These are phyloP conservation scores for Caenorhabditis latens DNA, from an alignment of 1,140 invertebrate genomes.

Conservation along the genomic window DNA sequence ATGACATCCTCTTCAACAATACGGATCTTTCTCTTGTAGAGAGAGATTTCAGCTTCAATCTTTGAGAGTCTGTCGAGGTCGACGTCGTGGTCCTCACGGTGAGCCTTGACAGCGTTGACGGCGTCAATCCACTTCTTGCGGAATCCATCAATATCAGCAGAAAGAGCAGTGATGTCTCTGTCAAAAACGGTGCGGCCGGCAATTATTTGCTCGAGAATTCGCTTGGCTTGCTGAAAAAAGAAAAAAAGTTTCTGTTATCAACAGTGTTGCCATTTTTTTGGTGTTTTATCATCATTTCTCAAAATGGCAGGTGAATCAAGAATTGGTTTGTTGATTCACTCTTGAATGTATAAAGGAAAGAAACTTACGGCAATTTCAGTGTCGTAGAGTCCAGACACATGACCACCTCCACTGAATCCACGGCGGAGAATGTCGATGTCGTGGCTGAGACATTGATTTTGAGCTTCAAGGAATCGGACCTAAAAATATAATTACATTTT, in stretches of 20 bases:
- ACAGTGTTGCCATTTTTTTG: too few species aligned
- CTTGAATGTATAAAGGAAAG: too few species aligned
- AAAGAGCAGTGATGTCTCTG: constrained; percentile 26
- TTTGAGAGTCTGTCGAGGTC: constrained; percentile 49
- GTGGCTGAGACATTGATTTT: constrained; percentile 33
- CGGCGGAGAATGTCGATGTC: constrained; percentile 36
- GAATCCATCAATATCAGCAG: not conserved
- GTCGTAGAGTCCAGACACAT: constrained; percentile 21
- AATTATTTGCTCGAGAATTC: constrained; percentile 20
- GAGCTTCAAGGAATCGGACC: constrained; percentile 57
- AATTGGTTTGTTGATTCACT: too few species aligned
- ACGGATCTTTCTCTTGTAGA: constrained; percentile 48
- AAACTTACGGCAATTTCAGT: constrained; percentile 26
- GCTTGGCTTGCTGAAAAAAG: constrained; percentile 38
- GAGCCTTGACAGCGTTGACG: not conserved
- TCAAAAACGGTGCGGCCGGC: constrained; percentile 11
- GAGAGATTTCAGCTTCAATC: constrained; percentile 51
- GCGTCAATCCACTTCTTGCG: constrained; percentile 28
- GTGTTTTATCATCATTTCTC: not conserved
- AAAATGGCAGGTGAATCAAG: not conserved
- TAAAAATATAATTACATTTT: not conserved
- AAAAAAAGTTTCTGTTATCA: too few species aligned
- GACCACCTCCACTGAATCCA: constrained; percentile 41
- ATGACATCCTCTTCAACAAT: constrained; percentile 52
- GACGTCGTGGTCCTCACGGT: constrained; percentile 43